phyloP scores from a whole-genome alignment of 1,140 invertebrate genomes.

The Lethrus apterus region DNA sequence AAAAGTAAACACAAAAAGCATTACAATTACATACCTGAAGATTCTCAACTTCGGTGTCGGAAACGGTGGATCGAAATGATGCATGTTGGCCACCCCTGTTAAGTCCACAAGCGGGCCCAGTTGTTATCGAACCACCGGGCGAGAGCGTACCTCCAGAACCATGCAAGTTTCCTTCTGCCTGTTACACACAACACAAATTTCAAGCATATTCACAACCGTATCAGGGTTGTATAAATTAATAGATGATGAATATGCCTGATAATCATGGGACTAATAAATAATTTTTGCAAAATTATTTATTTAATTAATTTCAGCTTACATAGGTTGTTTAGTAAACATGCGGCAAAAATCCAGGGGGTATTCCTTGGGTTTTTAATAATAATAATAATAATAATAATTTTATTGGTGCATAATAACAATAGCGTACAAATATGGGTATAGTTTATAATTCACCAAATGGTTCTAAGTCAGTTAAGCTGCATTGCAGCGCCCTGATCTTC shows the following conservation, averaged over 20 bases:
- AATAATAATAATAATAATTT: too few relatives aligned
- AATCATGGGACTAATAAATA: background rate
- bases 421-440: background rate
- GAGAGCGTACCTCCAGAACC: slow-evolving; percentile 49
- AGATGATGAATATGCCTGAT: slow-evolving; percentile 24
- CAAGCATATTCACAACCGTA: slow-evolving; percentile 28
- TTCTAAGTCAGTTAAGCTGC: background rate
- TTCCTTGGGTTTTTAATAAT: too few relatives aligned
- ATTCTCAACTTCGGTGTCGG: slow-evolving; percentile 87
- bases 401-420: background rate
- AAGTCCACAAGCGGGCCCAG: slow-evolving; percentile 60
- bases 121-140: slow-evolving; percentile 70
- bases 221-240: slow-evolving; percentile 15
- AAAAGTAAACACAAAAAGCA: slow-evolving; percentile 17
- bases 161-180: slow-evolving; percentile 53
- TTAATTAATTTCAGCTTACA: background rate
- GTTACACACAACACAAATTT: slow-evolving; percentile 30
- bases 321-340: too few relatives aligned
- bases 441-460: background rate
- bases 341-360: too few relatives aligned
- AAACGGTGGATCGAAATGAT: slow-evolving; percentile 80
- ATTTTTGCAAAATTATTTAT: background rate
- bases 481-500: background rate
- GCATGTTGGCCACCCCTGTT: slow-evolving; percentile 49
- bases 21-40: slow-evolving; percentile 58